Percentiles rank a stretch among this genome's conserved stretches.
phyloP scores from a whole-genome alignment of 2,113 vertebrate species.

The Clinocottus analis region DNA sequence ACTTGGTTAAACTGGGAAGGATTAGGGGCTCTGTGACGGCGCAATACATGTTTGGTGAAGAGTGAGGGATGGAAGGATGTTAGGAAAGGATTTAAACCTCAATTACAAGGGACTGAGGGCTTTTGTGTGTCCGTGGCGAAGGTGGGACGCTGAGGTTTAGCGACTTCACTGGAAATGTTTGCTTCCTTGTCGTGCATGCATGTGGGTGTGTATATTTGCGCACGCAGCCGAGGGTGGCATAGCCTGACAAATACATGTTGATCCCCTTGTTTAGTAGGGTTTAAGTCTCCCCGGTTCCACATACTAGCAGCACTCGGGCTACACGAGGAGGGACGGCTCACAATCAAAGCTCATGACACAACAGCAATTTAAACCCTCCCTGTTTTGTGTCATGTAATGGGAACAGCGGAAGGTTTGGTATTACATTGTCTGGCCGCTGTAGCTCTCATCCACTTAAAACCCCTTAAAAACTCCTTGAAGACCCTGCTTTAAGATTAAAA shows the following conservation, averaged over 20 bases:
- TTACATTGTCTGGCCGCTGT: neutral
- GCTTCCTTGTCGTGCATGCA: conserved; percentile 41
- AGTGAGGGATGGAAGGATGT: conserved; percentile 67
- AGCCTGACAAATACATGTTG: conserved; percentile 81
- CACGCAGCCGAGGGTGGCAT: conserved; percentile 63
- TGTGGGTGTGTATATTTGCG: conserved; percentile 36
- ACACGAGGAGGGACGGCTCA: conserved; percentile 24
- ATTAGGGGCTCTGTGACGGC: conserved; percentile 76
- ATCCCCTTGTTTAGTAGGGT: conserved; percentile 82
- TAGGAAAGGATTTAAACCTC: conserved; percentile 80
- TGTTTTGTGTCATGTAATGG: conserved; percentile 28
- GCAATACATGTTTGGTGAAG: conserved; percentile 76
- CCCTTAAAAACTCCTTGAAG: neutral
- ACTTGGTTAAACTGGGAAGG: conserved; percentile 82
- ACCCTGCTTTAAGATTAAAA: neutral
- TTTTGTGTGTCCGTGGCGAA: conserved; percentile 74
- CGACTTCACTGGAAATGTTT: conserved; percentile 51
- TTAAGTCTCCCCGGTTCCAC: conserved; percentile 78
- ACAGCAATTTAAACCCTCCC: conserved; percentile 38
- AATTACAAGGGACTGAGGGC: conserved; percentile 78
- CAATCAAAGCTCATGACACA: conserved; percentile 45
- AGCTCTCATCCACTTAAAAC: neutral
- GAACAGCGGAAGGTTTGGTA: neutral
- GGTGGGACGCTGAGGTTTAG: conserved; percentile 65
- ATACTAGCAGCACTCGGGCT: conserved; percentile 62